phyloP scores from a whole-genome alignment of 2,797 vertebrate genomes.

The Crocodylus rhombifer region DNA sequence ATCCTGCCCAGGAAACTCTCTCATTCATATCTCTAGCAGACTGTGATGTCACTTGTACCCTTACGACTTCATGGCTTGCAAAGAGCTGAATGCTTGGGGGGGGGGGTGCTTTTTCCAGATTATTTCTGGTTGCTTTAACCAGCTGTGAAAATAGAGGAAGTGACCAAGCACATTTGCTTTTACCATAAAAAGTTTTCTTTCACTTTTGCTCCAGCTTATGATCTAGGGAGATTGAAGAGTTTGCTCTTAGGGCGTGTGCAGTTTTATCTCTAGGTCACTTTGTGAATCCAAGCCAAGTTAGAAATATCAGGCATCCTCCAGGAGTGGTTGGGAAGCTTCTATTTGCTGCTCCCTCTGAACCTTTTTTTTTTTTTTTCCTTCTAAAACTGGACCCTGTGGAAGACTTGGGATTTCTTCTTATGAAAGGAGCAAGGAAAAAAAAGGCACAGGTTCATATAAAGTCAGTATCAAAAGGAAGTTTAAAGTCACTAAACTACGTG shows the following conservation, averaged over 20 bases:
- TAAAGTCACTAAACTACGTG: neutral
- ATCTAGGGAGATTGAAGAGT: neutral
- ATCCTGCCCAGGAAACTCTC: neutral
- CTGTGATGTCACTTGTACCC: neutral
- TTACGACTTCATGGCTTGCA: neutral
- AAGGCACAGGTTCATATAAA: neutral
- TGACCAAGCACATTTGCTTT: slow-evolving; percentile 12
- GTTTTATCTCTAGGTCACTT: neutral
- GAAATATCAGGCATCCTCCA: rapidly evolving
- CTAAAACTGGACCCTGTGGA: neutral
- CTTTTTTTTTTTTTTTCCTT: rapidly evolving
- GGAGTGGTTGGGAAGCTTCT: neutral
- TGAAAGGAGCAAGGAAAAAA: neutral
- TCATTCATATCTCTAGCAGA: neutral
- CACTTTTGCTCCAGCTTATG: neutral
- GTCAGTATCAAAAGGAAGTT: neutral
- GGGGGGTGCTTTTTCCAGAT: neutral
- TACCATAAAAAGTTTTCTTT: neutral
- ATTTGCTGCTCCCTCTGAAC: too few species aligned
- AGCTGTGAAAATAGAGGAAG: slow-evolving; percentile 2
- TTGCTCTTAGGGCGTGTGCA: neutral
- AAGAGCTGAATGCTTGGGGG: neutral
- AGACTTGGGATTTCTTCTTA: neutral
- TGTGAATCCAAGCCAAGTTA: neutral
- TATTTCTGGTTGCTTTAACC: neutral